These are phyloP conservation scores for Cryptomyrus ogoouensis DNA, from an alignment of 2,113 vertebrate species.

Conservation along the genomic window DNA sequence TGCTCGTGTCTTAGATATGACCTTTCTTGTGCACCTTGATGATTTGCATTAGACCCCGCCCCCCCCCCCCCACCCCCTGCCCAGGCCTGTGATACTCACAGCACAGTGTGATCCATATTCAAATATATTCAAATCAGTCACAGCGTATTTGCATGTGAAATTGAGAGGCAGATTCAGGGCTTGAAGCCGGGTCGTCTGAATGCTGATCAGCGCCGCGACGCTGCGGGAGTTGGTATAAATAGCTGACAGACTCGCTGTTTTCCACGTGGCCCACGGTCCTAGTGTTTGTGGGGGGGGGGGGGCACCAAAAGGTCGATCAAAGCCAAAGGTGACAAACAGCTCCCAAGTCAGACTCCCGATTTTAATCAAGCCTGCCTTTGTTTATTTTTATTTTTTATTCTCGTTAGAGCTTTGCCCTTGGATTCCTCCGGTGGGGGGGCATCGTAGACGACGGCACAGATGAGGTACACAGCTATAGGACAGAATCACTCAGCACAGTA, in stretches of 20 bases:
- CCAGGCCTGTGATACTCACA: conserved; percentile 48
- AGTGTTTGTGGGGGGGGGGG: not conserved
- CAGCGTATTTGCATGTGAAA: conserved; percentile 63
- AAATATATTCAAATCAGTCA: conserved; percentile 66
- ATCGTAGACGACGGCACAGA: not conserved
- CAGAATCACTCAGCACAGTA: not conserved
- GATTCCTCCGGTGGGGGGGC: not conserved
- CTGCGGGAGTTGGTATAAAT: conserved; percentile 33
- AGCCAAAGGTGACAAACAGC: not conserved
- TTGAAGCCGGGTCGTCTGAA: conserved; percentile 58
- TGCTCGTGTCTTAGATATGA: not conserved
- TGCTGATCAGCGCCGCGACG: conserved; percentile 55
- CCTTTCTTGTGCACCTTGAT: not conserved
- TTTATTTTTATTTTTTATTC: not conserved
- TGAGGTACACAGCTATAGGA: not conserved
- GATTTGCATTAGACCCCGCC: not conserved
- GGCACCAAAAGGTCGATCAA: not conserved
- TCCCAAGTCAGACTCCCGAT: not conserved
- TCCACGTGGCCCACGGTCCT: not conserved
- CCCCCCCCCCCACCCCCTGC: conserved; percentile 35
- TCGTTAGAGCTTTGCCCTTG: not conserved
- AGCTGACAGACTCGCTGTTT: not conserved
- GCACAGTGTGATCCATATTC: conserved; percentile 64
- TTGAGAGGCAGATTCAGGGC: conserved; percentile 50
- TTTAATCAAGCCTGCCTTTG: not conserved